Evolutionary conservation across 2,113 vertebrate genomes (phyloP), one percentile per base, ranked within the genome.

Genomic region (Sigmodon hispidus): DNA sequence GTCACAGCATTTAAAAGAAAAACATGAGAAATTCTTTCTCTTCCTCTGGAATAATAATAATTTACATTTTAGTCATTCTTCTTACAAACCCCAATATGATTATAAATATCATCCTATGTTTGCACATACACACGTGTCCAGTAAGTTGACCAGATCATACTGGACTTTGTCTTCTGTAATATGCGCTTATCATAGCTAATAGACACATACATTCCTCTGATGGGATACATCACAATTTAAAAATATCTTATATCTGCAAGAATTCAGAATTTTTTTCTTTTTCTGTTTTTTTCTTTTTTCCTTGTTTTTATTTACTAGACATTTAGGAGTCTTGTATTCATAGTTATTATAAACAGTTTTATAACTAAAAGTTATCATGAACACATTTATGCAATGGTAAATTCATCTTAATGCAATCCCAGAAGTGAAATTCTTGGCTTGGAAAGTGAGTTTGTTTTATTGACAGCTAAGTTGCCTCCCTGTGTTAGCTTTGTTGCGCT

Each of bases 181-280:
- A 50, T 91, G 45, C 55, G 77, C 94, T 72, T 67, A 29, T 48
- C 31, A 59, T 73, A 76, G 52, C 73, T 91, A 75, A 91, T n/a
- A 45, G 40, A 77, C 65, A 19, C 1, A 31, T 81, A 57, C 22
- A 87, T 67, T 76, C 36, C 31, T 80, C 40, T 31, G 26, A 65
- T 5, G 15, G 31, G 48, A 31, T 76, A 59, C 40, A 80, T 81
- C 67, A 36, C 22, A 59, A 89, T 45, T 65, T 85, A 11, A 76
- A 91, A 91, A 83, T 83, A 63, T 45, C 21, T 19, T 29, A 29
- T 50, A 52, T 31, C 29, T 19, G 34, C 40, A 63, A 19, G 26
- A 72, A 94, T 87, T 91, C 57, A 65, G 57, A 10, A 59, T 69
- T 63, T 69, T 69, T 67, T 50, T 50, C 45, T 3, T 36, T 85